Conservation (phyloP, 2,113 vertebrate species). For the Oreocharis arfaki region DNA sequence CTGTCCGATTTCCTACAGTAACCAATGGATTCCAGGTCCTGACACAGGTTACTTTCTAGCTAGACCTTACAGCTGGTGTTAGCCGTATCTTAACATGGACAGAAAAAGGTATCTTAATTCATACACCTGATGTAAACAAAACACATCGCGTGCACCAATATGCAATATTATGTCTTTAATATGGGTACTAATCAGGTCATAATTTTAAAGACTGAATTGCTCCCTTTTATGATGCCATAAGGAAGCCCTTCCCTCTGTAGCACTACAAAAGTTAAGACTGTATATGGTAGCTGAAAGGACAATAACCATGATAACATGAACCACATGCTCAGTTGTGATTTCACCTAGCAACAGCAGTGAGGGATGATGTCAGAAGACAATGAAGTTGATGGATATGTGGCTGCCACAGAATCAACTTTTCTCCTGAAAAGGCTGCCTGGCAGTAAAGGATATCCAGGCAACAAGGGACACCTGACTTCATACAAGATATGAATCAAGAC, state of each 20-base stretch:
- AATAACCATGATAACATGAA: not conserved
- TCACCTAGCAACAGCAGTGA: not conserved
- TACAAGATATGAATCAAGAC: not conserved
- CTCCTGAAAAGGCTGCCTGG: not conserved
- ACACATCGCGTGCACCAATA: not conserved
- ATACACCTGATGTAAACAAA: not conserved
- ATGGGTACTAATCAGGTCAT: not conserved
- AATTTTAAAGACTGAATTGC: not conserved
- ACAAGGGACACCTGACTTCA: not conserved
- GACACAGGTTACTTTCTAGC: not conserved
- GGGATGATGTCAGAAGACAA: not conserved
- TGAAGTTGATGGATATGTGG: not conserved
- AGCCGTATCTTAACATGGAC: not conserved
- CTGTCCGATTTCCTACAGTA: not conserved
- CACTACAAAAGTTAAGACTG: not conserved
- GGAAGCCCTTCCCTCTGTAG: not conserved
- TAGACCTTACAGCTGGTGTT: not conserved
- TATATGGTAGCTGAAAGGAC: not conserved
- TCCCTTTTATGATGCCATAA: not conserved
- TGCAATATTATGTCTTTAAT: not conserved
- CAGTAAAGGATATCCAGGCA: not conserved
- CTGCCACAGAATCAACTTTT: conserved; percentile 1
- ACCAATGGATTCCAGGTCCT: not conserved
- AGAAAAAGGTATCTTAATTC: not conserved
- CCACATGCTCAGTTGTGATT: not conserved